Percentiles rank a stretch among this genome's conserved stretches.
phyloP scores from a whole-genome alignment of 2,797 vertebrate genomes.

The Leucoraja ocellata region DNA sequence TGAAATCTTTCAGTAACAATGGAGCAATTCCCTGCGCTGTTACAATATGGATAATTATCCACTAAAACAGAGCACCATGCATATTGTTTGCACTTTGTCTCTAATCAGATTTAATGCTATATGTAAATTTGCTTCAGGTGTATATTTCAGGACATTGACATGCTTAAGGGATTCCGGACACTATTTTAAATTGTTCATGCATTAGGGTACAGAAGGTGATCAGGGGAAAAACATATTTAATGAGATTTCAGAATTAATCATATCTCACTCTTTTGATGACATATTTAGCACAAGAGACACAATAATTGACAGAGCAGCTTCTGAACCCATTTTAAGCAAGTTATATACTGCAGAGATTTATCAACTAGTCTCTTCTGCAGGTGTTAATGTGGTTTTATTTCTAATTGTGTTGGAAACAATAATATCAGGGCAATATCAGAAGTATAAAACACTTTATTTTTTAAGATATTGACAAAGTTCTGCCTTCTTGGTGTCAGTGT shows the following conservation, averaged over 20 bases:
- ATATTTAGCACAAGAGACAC: neutral
- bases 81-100: neutral
- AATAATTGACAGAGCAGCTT: neutral
- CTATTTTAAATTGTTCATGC: neutral
- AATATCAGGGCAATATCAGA: neutral
- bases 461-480: neutral
- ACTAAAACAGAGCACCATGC: neutral
- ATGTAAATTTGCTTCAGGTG: neutral
- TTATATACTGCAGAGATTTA: neutral
- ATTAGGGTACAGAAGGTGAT: neutral
- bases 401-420: neutral
- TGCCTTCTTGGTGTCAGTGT: neutral
- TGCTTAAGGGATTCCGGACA: neutral
- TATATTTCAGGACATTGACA: neutral
- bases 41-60: conserved; percentile 12
- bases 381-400: neutral
- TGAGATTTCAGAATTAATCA: neutral
- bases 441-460: neutral
- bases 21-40: neutral
- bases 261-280: neutral
- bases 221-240: neutral
- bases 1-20: conserved; percentile 6
- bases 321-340: neutral
- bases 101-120: neutral
- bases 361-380: neutral